phyloP scores from a whole-genome alignment of 2,113 vertebrate genomes.

The Oncorhynchus masou region DNA sequence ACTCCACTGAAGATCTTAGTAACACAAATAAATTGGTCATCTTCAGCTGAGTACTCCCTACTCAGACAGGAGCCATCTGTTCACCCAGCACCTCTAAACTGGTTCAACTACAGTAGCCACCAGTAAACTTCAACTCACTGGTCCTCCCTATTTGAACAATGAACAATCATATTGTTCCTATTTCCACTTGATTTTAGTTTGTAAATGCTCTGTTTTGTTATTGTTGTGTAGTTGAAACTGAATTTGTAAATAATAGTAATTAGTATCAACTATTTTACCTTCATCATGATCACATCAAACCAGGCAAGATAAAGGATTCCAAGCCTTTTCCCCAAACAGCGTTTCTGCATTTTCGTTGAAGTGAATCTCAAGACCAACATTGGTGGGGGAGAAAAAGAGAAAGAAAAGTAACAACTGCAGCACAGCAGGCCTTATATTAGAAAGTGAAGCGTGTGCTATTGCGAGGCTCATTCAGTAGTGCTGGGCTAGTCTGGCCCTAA shows the following conservation, averaged over 20 bases:
- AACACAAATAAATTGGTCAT: background rate
- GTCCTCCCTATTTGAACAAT: too few relatives aligned
- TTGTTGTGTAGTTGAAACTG: background rate
- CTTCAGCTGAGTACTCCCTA: background rate
- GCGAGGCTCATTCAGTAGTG: conserved; percentile 2
- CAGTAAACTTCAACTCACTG: background rate
- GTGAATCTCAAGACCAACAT: too few relatives aligned
- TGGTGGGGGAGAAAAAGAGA: too few relatives aligned
- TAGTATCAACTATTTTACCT: too few relatives aligned
- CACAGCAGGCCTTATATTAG: too few relatives aligned
- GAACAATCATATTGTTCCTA: background rate
- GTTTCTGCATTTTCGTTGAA: too few relatives aligned
- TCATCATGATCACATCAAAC: too few relatives aligned
- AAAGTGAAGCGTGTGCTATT: background rate
- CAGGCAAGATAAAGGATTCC: too few relatives aligned
- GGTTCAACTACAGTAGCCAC: background rate
- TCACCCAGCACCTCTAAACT: background rate
- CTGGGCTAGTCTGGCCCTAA: conserved; percentile 2
- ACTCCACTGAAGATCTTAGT: background rate
- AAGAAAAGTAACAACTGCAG: too few relatives aligned
- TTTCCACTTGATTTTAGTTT: background rate
- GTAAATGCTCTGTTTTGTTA: background rate
- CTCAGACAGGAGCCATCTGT: background rate
- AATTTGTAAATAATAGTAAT: too few relatives aligned
- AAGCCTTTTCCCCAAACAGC: too few relatives aligned